Conservation (phyloP, 2,797 vertebrate genomes). For the Pangasius krempfi region DNA sequence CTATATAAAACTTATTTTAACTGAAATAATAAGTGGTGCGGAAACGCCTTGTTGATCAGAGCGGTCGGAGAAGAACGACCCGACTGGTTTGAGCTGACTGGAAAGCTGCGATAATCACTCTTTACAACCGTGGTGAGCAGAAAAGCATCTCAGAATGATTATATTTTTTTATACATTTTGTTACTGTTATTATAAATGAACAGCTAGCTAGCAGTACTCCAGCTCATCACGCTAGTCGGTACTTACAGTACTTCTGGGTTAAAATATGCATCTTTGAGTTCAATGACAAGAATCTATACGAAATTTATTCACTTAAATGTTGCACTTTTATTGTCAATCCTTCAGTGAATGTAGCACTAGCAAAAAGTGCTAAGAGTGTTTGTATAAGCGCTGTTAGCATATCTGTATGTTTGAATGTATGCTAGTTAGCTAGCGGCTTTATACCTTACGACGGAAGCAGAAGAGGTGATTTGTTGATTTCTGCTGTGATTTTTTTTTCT, state of each 20-base stretch:
- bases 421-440: not conserved
- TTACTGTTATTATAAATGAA: not conserved
- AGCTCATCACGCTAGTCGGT: not conserved
- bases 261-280: not conserved
- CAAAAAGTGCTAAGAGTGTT: not conserved
- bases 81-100: too few species aligned
- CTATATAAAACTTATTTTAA: too few species aligned
- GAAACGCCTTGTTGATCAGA: too few species aligned
- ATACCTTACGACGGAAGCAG: not conserved
- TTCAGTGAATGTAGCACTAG: not conserved
- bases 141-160: not conserved
- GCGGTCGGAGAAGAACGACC: too few species aligned
- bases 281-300: not conserved
- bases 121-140: not conserved
- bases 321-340: not conserved
- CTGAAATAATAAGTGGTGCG: too few species aligned
- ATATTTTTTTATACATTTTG: not conserved
- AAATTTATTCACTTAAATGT: not conserved
- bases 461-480: not conserved
- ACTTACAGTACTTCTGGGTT: not conserved
- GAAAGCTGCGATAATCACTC: not conserved
- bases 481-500: too few species aligned
- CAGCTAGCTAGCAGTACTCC: not conserved
- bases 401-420: not conserved
- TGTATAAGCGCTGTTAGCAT: not conserved